Evolutionary conservation across 2,888 invertebrate species (phyloP).

Genomic region (Synanthedon formicaeformis): DNA sequence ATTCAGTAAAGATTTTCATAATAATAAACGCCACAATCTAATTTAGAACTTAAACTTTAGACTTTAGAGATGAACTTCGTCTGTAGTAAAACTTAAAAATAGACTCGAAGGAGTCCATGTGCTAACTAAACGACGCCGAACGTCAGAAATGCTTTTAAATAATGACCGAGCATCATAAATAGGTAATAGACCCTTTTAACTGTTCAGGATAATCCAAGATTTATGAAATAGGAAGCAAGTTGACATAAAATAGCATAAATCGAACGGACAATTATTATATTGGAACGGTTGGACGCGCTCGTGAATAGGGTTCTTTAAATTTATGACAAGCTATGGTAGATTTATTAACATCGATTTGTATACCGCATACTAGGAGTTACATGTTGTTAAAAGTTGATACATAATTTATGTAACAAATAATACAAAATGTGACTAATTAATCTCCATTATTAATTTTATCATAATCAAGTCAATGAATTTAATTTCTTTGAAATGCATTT

Average conservation of each 20-base stretch:
- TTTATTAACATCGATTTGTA: not conserved
- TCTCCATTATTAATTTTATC: no score
- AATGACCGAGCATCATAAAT: conserved; percentile 8
- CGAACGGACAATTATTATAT: not conserved
- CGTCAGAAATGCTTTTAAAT: conserved; percentile 19
- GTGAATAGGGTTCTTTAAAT: not conserved
- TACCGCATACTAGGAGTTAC: not conserved
- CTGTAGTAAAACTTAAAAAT: no score
- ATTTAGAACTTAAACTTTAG: no score
- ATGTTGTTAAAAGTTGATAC: no score
- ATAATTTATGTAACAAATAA: no score
- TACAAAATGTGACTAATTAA: no score
- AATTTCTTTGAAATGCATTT: no score
- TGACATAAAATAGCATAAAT: conserved; percentile 14
- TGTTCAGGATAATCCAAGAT: conserved; percentile 20
- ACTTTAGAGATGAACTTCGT: no score
- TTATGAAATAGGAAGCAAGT: conserved; percentile 29
- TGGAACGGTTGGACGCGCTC: not conserved
- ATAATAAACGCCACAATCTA: no score
- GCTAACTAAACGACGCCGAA: conserved; percentile 28
- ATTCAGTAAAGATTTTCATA: no score
- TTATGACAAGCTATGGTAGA: not conserved
- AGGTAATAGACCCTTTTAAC: conserved; percentile 9
- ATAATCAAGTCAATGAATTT: no score
- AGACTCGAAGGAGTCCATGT: conserved; percentile 5